Evolutionary conservation across 2,797 vertebrate genomes (phyloP), one percentile per base, ranked within the genome.

Genomic region (Platalea minor): DNA sequence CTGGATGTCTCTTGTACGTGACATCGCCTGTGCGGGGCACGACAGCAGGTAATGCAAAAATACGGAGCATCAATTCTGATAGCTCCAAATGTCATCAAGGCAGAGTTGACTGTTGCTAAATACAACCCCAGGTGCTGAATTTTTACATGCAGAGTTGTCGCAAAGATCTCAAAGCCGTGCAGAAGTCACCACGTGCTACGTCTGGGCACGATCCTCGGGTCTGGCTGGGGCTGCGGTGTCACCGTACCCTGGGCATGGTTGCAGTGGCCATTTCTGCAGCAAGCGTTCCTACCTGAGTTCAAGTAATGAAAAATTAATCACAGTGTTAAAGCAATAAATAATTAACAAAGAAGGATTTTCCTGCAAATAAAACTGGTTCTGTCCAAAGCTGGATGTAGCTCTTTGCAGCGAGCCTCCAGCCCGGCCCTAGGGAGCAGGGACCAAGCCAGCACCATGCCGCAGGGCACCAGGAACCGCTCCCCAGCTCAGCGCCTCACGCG

Each of bases 401-500:
- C 25, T 88, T 56, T n/a, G 29, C 35, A 31, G 48, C 0, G 0
- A 79, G 59, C 60, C 56, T 56, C 23, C 50, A 73, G 41, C 53
- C 18, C 19, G 26, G 56, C 54, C 37, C 25, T 0, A 0, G 26
- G 19, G 68, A 39, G 78, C 6, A 3, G 26, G 16, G 26, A 63
- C 53, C 39, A 69, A 65, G 41, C 41, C 61, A 87, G 43, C n/a
- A 48, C 8, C 4, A 1, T 29, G 53, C 57, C 21, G 2, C 19
- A 18, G 43, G 53, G 23, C 21, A 51, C 13, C 9, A 31, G 75
- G 28, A 74, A 39, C 46, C 2, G 4, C 57, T 78, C 24, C 41
- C 43, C 61, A 53, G 67, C n/a, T 73, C 64, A 79, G 10, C 2
- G 2, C 33, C 63, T 72, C 1, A 0, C 1, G 1, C 5, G 2